Base-by-base conservation (phyloP, 2,888 invertebrate species). In the Ectropis crepuscularia region DNA sequence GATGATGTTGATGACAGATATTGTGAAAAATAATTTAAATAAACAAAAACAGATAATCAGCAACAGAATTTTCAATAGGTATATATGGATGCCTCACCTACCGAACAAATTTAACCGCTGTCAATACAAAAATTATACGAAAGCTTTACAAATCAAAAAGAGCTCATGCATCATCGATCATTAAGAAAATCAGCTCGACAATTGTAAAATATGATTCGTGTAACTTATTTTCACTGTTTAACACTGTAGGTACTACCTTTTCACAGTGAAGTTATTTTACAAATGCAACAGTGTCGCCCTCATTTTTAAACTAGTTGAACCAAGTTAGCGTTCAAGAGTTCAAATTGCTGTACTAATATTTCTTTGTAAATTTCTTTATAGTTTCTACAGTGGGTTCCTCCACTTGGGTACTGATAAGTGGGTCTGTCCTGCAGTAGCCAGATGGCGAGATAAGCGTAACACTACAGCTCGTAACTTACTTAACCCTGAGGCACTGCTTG, bases 391-490 rank as follows among this genome's bases (percentile, higher is more conserved):
- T n/a, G 6, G 51, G 51, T 41, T 39, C 51, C 12, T 8, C 6
- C 41, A 4, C 6, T 28, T 6, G 38, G 10, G 28, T 16, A 16
- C 0, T 2, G 39, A 8, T n/a, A 28, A 42, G n/a, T 51, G 41
- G 16, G 16, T 41, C 86, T 80, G 84, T 87, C 86, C 84, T 87
- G 85, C 84, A 77, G 78, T 81, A 78, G 73, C 81, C 80, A 88
- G 89, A 90, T 90, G 86, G 78, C 74, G 71, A 83, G 89, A 90
- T 90, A 88, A 84, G 80, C 82, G 87, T 84, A 77, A 82, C 74
- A 84, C 88, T 85, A 84, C 79, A 84, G 42, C 43, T 53, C 64
- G 57, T 64, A 50, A 64, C 51, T 60, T 36, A 55, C 55, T 37
- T 48, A 61, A 28, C 48, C 71, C 64, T 59, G 63, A 50, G 69